Evolutionary conservation across 2,797 vertebrate genomes (phyloP).

Genomic region (Microctenopoma lineatum): DNA sequence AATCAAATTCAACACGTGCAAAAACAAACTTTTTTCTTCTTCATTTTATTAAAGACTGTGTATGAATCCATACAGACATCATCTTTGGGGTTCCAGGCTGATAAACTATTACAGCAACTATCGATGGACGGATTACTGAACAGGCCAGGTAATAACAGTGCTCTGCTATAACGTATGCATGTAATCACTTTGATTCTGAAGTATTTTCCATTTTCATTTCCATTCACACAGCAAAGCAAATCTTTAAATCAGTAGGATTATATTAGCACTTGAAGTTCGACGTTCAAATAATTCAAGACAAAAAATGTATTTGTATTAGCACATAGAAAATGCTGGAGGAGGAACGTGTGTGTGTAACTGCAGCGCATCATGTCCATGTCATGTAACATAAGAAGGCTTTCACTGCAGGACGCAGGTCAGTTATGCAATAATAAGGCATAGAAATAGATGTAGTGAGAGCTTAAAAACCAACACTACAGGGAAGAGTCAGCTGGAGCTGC

Average conservation of each 20-base stretch:
- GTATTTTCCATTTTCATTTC: constrained; percentile 18
- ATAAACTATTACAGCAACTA: no score
- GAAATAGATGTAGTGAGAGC: constrained; percentile 18
- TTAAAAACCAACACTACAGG: constrained; percentile 31
- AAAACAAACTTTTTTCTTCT: no score
- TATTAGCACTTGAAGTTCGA: neutral
- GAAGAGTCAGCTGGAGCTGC: constrained; percentile 31
- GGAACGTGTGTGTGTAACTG: constrained; percentile 14
- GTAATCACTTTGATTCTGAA: constrained; percentile 16
- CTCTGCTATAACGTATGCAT: constrained; percentile 33
- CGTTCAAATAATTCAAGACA: neutral
- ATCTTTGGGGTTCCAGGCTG: no score
- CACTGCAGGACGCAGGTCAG: constrained; percentile 23
- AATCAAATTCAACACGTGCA: no score
- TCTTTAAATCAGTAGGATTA: no score
- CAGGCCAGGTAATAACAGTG: neutral
- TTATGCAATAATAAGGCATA: constrained; percentile 50
- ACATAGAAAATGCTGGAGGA: constrained; percentile 8
- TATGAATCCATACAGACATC: no score
- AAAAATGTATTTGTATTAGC: neutral
- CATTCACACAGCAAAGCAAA: constrained; percentile 1
- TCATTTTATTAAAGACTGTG: no score
- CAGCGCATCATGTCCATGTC: constrained; percentile 28
- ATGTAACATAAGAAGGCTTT: constrained; percentile 19
- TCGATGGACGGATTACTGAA: no score